Percentiles rank a stretch among this genome's conserved stretches.
phyloP scores from a whole-genome alignment of 2,113 vertebrate genomes.

The Haemorhous mexicanus region DNA sequence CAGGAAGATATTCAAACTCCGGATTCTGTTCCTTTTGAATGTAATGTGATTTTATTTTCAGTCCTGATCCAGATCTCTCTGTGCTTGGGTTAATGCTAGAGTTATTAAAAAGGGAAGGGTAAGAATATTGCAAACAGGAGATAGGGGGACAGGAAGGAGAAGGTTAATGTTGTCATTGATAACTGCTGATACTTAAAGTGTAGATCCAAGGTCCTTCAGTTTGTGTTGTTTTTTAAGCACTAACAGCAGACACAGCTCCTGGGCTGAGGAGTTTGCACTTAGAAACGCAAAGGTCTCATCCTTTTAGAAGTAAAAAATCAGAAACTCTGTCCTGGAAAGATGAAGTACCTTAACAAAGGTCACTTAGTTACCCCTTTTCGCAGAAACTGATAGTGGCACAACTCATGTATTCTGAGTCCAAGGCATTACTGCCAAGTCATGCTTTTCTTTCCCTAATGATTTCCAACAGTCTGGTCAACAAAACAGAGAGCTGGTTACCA shows the following conservation, averaged over 20 bases:
- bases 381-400: not conserved
- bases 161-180: not conserved
- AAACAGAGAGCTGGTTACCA: slow-evolving; percentile 21
- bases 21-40: not conserved
- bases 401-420: not conserved
- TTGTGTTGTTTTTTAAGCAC: not conserved
- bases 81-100: not conserved
- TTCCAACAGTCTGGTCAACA: not conserved
- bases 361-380: not conserved
- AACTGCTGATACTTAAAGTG: not conserved
- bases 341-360: not conserved
- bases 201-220: not conserved
- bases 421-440: not conserved
- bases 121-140: not conserved
- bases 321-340: not conserved
- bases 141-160: not conserved
- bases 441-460: not conserved
- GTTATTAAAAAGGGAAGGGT: not conserved
- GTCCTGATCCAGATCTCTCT: not conserved
- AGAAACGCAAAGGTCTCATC: not conserved
- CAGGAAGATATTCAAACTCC: not conserved
- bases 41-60: not conserved
- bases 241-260: not conserved
- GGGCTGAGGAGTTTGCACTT: not conserved
- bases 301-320: not conserved